A percentile compares a stretch with the other conserved stretches of the same genome.
phyloP scores from a whole-genome alignment of 2,113 vertebrate species.

The Rhagologus leucostigma region DNA sequence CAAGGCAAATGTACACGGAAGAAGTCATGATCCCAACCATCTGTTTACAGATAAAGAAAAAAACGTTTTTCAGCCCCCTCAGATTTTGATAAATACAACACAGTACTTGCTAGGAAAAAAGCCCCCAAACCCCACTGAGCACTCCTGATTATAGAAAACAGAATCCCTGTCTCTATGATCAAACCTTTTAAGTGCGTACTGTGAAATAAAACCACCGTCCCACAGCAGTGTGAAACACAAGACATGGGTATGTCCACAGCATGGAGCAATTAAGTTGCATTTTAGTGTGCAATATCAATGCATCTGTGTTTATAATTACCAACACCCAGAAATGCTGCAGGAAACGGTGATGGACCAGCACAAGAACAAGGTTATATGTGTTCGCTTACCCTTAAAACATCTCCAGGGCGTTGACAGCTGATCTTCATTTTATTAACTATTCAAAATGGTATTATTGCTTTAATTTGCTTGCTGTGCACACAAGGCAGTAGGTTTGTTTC shows the following conservation, averaged over 20 bases:
- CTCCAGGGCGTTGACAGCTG: neutral
- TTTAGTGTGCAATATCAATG: neutral
- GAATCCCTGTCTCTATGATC: neutral
- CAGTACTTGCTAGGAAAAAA: neutral
- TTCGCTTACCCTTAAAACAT: neutral
- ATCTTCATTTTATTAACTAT: slow-evolving; percentile 22
- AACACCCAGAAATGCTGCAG: neutral
- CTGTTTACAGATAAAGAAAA: neutral
- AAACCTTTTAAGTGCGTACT: neutral
- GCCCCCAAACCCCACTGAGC: neutral
- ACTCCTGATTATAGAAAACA: neutral
- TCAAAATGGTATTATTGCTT: slow-evolving; percentile 15
- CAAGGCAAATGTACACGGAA: neutral
- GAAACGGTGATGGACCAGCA: neutral
- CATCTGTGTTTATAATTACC: neutral
- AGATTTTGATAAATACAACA: neutral
- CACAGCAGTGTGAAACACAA: neutral
- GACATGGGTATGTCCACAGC: neutral
- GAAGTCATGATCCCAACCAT: slow-evolving; percentile 12
- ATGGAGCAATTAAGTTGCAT: neutral
- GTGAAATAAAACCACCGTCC: neutral
- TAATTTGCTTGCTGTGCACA: neutral
- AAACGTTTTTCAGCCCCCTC: neutral
- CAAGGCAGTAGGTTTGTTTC: neutral
- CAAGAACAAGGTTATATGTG: neutral